Evolutionary conservation across 2,888 invertebrate genomes (phyloP).

Genomic region (Asteroscopus sphinx): DNA sequence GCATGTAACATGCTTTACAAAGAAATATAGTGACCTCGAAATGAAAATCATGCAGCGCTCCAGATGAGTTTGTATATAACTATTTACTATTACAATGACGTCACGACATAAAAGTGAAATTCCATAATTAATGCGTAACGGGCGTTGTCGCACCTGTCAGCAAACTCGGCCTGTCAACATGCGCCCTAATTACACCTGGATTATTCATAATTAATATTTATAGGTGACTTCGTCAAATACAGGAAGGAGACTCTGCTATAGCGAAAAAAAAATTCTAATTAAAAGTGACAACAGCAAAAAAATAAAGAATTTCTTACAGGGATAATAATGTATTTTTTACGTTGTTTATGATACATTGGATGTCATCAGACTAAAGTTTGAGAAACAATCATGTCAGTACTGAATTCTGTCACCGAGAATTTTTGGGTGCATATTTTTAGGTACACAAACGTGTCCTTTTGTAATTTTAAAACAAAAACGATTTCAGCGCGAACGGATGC

Average conservation of each 20-base stretch:
- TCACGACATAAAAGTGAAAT: conserved; percentile 70
- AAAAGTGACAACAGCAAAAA: conserved; percentile 60
- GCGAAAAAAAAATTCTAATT: conserved; percentile 50
- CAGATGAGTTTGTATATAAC: conserved; percentile 23
- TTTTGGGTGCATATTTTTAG: conserved; percentile 17
- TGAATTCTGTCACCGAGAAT: not conserved
- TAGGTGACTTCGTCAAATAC: conserved; percentile 48
- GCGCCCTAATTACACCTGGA: conserved; percentile 75
- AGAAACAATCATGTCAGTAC: conserved; percentile 2
- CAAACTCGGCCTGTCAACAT: conserved; percentile 69
- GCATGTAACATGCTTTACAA: conserved; percentile 82
- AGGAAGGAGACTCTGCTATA: conserved; percentile 39
- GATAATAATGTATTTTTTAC: conserved; percentile 26
- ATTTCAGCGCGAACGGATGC: conserved; percentile 29
- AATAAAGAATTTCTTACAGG: too few relatives aligned
- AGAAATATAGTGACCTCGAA: conserved; percentile 85
- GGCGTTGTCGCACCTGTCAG: conserved; percentile 67
- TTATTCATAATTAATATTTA: conserved; percentile 67
- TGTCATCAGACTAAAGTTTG: conserved; percentile 1
- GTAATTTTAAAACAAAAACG: conserved; percentile 21
- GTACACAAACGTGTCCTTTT: conserved; percentile 17
- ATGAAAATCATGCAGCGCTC: conserved; percentile 84
- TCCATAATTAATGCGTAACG: conserved; percentile 69
- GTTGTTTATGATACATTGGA: conserved; percentile 19
- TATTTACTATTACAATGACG: conserved; percentile 42